Evolutionary conservation across 2,113 vertebrate species (phyloP), one percentile per base, ranked within the genome.

Genomic region (Hyaena hyaena): DNA sequence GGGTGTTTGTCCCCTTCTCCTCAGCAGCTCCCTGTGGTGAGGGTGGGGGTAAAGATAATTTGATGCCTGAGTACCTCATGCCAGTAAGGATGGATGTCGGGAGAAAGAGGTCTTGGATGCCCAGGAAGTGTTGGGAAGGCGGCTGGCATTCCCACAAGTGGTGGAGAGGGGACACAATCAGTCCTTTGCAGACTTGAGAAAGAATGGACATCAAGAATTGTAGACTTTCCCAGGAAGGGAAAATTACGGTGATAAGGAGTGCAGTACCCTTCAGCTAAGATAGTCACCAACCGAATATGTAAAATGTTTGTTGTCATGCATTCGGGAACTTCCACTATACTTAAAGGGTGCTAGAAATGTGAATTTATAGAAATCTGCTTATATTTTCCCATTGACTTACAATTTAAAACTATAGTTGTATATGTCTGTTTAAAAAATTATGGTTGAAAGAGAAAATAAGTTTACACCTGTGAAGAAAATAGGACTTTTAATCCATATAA

Each of bases 371-470:
- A 93, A 85, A 88, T 19, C 31, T 53, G 43, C 24, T 73, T 48
- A 87, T 31, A 79, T 5, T 65, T 79, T 96, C 4, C 39, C 80
- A 94, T 9, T 90, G 79, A 77, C 12, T 91, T 69, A 33, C 10
- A 81, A 31, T 39, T 88, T 96, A 95, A 80, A 91, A 88, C 45
- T 73, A 33, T 80, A 76, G 65, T 65, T 43, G 24, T 71, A 92
- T 58, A 73, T 61, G 21, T 5, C 24, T 90, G 28, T 88, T 95
- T 89, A 65, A 90, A 94, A 82, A 82, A 26, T 39, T 39, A 39
- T 39, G 50, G 31, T 65, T 95, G 28, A 89, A 92, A 94, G 58
- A 24, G 31, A 86, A 96, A 79, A 83, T 82, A 4, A 95, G 95
- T 80, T 66, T 48, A 85, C 10, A 79, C 4, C 43, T 85, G 31